A percentile compares a stretch with the other conserved stretches of the same genome.
phyloP scores from a whole-genome alignment of 2,888 invertebrate species.

The Leucophenga montana region DNA sequence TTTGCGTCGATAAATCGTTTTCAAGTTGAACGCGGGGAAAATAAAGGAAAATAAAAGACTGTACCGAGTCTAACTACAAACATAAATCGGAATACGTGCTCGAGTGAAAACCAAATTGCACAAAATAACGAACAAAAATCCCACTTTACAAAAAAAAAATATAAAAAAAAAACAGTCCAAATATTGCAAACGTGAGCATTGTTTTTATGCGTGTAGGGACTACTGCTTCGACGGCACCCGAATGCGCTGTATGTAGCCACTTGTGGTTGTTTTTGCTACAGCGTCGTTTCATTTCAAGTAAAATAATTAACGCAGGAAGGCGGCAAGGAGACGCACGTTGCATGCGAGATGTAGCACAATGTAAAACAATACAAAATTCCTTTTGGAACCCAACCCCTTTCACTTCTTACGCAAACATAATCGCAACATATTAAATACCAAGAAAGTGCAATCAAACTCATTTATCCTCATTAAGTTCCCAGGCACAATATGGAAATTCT shows the following conservation, averaged over 20 bases:
- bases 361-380: constrained; percentile 59
- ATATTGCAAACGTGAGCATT: too few relatives aligned
- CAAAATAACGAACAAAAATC: constrained; percentile 9
- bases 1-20: constrained; percentile 20
- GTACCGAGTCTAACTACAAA: constrained; percentile 4
- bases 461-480: constrained; percentile 62
- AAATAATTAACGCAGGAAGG: constrained; percentile 4
- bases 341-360: constrained; percentile 56
- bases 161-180: constrained; percentile 4
- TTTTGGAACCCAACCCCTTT: too few relatives aligned
- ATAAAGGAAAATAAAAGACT: constrained; percentile 5
- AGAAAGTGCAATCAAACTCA: constrained; percentile 65
- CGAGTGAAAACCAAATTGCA: constrained; percentile 14
- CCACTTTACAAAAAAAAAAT: background rate
- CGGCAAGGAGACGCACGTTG: background rate
- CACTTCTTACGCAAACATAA: too few relatives aligned
- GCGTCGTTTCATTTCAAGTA: constrained; percentile 6
- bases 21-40: constrained; percentile 17
- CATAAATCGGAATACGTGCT: constrained; percentile 13
- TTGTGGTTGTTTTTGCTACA: background rate
- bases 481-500: constrained; percentile 37
- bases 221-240: background rate
- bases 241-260: background rate
- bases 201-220: background rate
- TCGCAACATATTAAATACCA: constrained; percentile 21